A percentile compares a stretch with the other conserved stretches of the same genome.
Evolutionary conservation across 2,113 vertebrate genomes (phyloP).

Genomic region (Microcebus murinus): DNA sequence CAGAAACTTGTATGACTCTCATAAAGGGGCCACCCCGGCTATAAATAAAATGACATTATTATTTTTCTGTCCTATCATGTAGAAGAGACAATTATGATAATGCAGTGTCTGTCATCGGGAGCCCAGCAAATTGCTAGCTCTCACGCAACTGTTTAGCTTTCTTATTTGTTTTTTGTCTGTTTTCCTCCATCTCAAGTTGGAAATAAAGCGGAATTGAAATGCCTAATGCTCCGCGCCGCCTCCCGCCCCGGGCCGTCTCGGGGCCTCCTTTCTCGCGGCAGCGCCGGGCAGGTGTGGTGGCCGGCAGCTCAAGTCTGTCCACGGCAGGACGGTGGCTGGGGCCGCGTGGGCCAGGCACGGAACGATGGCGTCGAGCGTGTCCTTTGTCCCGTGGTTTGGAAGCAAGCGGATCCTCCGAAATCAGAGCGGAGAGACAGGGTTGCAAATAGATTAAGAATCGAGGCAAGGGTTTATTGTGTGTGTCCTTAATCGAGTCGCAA

Average conservation of each 20-base stretch:
- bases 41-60: slow-evolving; percentile 99
- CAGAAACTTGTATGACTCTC: slow-evolving; percentile 97
- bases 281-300: slow-evolving; percentile 88
- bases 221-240: slow-evolving; percentile 87
- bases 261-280: slow-evolving; percentile 83
- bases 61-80: slow-evolving; percentile 99
- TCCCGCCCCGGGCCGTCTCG: slow-evolving; percentile 85
- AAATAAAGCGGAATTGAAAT: slow-evolving; percentile 92
- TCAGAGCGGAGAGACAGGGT: slow-evolving; percentile 50
- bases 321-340: slow-evolving; percentile 76
- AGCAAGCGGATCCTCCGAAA: slow-evolving; percentile 66
- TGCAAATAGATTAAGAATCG: slow-evolving; percentile 71
- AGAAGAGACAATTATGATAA: slow-evolving; percentile 99
- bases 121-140: slow-evolving; percentile 94
- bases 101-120: slow-evolving; percentile 94
- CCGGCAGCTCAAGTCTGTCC: slow-evolving; percentile 82
- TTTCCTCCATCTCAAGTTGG: slow-evolving; percentile 91
- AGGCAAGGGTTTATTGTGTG: slow-evolving; percentile 56
- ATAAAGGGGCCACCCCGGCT: slow-evolving; percentile 96
- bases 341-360: slow-evolving; percentile 70
- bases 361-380: slow-evolving; percentile 76
- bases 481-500: slow-evolving; percentile 72
- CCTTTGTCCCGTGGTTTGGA: slow-evolving; percentile 71
- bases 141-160: slow-evolving; percentile 93
- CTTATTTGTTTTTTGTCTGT: slow-evolving; percentile 92